Base-by-base conservation (phyloP, 2,888 invertebrate species). In the Synanthedon tipuliformis region DNA sequence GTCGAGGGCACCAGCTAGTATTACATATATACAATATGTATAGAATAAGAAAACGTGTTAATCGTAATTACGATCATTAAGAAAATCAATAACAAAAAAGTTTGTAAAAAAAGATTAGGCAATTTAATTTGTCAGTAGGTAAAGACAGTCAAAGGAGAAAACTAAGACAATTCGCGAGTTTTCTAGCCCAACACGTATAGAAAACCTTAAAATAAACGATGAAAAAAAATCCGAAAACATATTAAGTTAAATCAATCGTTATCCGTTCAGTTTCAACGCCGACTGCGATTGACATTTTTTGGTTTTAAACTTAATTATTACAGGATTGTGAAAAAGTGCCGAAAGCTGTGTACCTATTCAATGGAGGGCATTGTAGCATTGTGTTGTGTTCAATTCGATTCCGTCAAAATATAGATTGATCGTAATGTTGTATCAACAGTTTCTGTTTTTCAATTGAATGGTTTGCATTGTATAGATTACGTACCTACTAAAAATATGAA, bases 281-380 rank as follows among this genome's bases (percentile, higher is more conserved):
- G 77, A 73, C 64, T 86, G 86, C 66, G 60, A 71, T 65, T 82
- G 86, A 81, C 85, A 68, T 75, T 75, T 80, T 81, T 78, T 75
- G 84, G 85, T 84, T 82, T 75, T 72, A 69, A 76, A 78, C 81
- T 85, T 86, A 78, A 86, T 85, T 81, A 83, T 81, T 72, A 78
- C 76, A 79, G 81, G 81, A 80, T 74, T 69, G 68, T 69, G 76
- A 78, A 81, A 80, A 81, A 76, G 69, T 73, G 58, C 54, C 41
- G 49, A 40, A 15, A 16, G 11, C n/a, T 16, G 12, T 23, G 15
- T 13, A n/a, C n/a, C n/a, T n/a, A 16, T 23, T 49, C 49, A 49
- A 16, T 49, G 4, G 49, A n/a, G 45, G 13, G 13, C 13, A 45
- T 12, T 45, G 45, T 13, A 45, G 45, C 4, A 15, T 10, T 34